Percentiles rank a stretch among this genome's conserved stretches.
phyloP scores from a whole-genome alignment of 2,797 vertebrate species.

The Gallinago solitaria region DNA sequence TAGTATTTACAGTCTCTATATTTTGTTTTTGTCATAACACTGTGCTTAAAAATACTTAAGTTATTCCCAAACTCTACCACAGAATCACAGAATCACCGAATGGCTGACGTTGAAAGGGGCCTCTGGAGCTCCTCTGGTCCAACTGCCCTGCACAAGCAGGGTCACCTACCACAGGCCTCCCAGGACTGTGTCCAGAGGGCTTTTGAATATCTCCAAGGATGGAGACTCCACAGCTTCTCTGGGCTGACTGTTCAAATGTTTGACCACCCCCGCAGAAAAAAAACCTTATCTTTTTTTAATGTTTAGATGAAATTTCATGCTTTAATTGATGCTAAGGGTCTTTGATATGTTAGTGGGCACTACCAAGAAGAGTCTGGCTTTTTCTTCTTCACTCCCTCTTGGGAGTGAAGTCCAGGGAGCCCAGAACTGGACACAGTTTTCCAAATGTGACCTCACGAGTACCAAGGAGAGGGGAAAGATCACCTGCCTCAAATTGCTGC shows the following conservation, averaged over 20 bases:
- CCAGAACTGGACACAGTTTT: background rate
- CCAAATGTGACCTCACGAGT: background rate
- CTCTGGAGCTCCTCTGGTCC: background rate
- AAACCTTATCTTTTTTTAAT: fast-evolving
- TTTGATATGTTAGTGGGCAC: background rate
- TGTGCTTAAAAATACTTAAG: background rate
- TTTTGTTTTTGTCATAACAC: background rate
- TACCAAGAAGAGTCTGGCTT: background rate
- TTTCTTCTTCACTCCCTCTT: background rate
- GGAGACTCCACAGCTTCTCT: background rate
- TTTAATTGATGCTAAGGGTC: background rate
- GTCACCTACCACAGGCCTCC: background rate
- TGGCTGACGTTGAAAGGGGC: background rate
- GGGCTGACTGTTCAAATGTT: background rate
- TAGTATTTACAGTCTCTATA: background rate
- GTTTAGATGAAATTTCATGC: background rate
- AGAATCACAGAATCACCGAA: background rate
- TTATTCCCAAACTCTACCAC: background rate
- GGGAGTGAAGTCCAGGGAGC: background rate
- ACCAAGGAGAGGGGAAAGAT: background rate
- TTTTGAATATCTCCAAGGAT: background rate
- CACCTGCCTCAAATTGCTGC: background rate
- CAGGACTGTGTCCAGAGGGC: background rate
- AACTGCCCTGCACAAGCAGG: background rate
- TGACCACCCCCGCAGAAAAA: background rate